Conservation (phyloP, 2,888 invertebrate genomes). For the Eupeodes luniger region DNA sequence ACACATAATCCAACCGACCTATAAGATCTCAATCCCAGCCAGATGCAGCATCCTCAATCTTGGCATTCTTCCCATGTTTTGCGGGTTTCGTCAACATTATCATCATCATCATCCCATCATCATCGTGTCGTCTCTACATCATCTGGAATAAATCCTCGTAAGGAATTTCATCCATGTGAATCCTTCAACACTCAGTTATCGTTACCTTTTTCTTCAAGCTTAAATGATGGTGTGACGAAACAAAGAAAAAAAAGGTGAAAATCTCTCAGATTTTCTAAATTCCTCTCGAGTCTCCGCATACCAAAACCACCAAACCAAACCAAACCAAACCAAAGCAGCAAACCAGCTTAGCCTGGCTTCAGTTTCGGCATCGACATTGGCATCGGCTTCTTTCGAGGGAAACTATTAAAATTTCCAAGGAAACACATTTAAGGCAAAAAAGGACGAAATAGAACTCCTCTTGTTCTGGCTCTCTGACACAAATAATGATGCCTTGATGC, state of each 20-base stretch:
- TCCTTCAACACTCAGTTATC: conserved; percentile 26
- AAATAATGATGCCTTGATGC: conserved; percentile 19
- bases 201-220: conserved; percentile 5
- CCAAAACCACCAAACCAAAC: conserved; percentile 18
- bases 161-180: conserved; percentile 29
- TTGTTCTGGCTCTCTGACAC: conserved; percentile 4
- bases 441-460: conserved; percentile 22
- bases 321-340: no score
- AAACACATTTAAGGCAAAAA: conserved; percentile 26
- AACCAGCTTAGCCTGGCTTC: conserved; percentile 24
- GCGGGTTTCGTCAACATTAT: background rate
- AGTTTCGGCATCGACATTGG: no score
- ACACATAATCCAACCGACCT: conserved; percentile 5
- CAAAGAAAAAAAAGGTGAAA: background rate
- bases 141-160: conserved; percentile 42
- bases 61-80: conserved; percentile 1
- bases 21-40: conserved; percentile 1
- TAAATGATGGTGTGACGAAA: conserved; percentile 1
- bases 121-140: background rate
- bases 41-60: background rate
- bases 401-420: conserved; percentile 51
- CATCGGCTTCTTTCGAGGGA: background rate
- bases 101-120: background rate
- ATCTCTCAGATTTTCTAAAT: conserved; percentile 32
- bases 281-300: conserved; percentile 13